These are phyloP conservation scores for Centroberyx gerrardi DNA, from an alignment of 2,797 vertebrate genomes.

Conservation along the genomic window DNA sequence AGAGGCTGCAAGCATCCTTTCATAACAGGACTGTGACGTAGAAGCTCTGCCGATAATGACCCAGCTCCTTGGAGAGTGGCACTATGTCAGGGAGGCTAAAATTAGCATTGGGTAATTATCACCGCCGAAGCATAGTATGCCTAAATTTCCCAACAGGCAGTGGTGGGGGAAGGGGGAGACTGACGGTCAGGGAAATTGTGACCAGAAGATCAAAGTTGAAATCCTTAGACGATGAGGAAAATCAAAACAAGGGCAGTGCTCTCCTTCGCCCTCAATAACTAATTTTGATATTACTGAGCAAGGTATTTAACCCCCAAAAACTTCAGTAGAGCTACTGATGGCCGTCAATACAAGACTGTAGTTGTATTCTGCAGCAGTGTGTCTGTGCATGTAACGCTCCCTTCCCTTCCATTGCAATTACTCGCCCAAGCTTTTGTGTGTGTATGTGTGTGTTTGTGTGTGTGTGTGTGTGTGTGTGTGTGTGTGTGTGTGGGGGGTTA, in stretches of 20 bases:
- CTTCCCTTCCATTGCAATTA: not conserved
- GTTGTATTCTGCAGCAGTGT: not conserved
- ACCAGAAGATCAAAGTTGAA: not conserved
- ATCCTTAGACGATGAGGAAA: not conserved
- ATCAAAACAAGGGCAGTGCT: not conserved
- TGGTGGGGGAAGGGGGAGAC: not conserved
- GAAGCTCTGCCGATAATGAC: conserved; percentile 1
- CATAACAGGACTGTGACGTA: conserved; percentile 7
- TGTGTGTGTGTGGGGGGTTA: too few relatives aligned
- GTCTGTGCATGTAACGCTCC: not conserved
- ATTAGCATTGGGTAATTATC: conserved; percentile 8
- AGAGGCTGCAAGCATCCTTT: not conserved
- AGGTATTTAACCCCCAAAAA: not conserved
- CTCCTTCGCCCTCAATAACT: not conserved
- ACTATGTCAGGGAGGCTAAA: not conserved
- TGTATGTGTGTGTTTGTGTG: too few relatives aligned
- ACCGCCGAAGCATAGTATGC: not conserved
- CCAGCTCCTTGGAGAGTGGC: not conserved
- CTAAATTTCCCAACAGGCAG: conserved; percentile 3
- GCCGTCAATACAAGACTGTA: not conserved
- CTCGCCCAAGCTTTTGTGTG: not conserved
- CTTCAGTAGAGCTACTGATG: conserved; percentile 10
- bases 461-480: too few relatives aligned
- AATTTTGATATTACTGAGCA: not conserved
- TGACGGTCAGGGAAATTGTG: conserved; percentile 3